Evolutionary conservation across 2,888 invertebrate species (phyloP), one percentile per base, ranked within the genome.

Genomic region (Fragum whitleyi): DNA sequence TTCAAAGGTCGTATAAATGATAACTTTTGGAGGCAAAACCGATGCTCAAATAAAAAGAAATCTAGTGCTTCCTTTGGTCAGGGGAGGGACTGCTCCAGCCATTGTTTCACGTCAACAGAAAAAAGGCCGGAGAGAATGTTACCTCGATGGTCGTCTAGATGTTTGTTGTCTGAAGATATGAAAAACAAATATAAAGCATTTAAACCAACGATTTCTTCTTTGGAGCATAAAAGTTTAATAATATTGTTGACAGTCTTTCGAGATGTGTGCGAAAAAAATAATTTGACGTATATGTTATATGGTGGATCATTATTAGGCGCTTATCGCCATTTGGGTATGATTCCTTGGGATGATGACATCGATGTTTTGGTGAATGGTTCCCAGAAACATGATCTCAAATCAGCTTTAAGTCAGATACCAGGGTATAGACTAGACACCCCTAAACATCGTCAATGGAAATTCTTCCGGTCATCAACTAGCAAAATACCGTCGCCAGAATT

Each of bases 321-420:
- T 1, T 85, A 78, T 65, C 72, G 87, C 65, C 88, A 88, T 74
- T 81, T 78, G 65, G 87, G 84, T 23, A 19, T 87, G 29, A 75
- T 88, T 28, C 88, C 88, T 0, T 88, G 88, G 88, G 88, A 88
- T 57, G 88, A 88, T 70, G 88, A 88, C 59, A 72, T 88, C 39
- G 88, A 88, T 47, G 81, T 88, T 16, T 36, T 87, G 3, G 68
- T 88, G 36, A 86, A 84, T 21, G 69, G 23, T 5, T 79, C 82
- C 16, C 76, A 84, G 16, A 79, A 62, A 61, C n/a, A 28, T 11
- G n/a, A 47, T 23, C 26, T 87, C 16, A 51, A 74, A 69, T 14
- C 51, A 6, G 29, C 53, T 23, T 55, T 88, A 19, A 36, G 39
- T 39, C 65, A 55, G 36, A 28, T 78, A 42, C 47, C 74, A 42